Conservation (phyloP, 2,888 invertebrate species). For the Watsonalla cultraria region DNA sequence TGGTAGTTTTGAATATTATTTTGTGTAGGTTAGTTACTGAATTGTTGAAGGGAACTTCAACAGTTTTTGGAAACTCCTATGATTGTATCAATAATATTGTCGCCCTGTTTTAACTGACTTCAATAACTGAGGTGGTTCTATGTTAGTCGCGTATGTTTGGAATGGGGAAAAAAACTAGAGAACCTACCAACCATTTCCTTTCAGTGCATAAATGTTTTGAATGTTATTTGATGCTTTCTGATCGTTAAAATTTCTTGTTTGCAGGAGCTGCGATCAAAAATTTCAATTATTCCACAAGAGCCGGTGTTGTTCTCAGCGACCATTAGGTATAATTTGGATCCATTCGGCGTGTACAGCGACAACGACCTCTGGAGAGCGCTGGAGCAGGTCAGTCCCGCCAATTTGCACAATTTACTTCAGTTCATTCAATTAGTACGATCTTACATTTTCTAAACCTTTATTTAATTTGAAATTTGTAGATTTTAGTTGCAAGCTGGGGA, state of each 20-base stretch:
- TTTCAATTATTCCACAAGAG: slow-evolving; percentile 87
- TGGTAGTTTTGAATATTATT: too few species aligned
- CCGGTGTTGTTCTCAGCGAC: slow-evolving; percentile 87
- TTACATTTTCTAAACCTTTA: background rate
- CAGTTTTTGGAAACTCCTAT: too few species aligned
- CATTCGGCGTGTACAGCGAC: slow-evolving; percentile 84
- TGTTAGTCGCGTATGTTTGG: too few species aligned
- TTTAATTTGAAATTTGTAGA: background rate
- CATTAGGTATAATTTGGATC: slow-evolving; percentile 86
- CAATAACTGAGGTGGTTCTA: too few species aligned
- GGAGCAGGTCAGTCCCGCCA: slow-evolving; percentile 77
- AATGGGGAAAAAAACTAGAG: background rate
- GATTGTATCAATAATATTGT: too few species aligned
- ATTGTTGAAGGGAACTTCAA: too few species aligned
- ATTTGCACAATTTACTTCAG: background rate
- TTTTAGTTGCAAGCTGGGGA: too few species aligned
- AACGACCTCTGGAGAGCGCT: slow-evolving; percentile 84
- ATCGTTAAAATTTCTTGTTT: slow-evolving; percentile 37
- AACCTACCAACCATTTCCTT: background rate
- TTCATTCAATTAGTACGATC: background rate
- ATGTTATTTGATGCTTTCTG: background rate
- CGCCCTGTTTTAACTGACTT: too few species aligned
- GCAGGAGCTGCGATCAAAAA: slow-evolving; percentile 78
- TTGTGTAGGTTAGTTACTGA: too few species aligned
- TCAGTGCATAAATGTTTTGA: background rate